Evolutionary conservation across 2,888 invertebrate genomes (phyloP).

Genomic region (Hololepta plana): DNA sequence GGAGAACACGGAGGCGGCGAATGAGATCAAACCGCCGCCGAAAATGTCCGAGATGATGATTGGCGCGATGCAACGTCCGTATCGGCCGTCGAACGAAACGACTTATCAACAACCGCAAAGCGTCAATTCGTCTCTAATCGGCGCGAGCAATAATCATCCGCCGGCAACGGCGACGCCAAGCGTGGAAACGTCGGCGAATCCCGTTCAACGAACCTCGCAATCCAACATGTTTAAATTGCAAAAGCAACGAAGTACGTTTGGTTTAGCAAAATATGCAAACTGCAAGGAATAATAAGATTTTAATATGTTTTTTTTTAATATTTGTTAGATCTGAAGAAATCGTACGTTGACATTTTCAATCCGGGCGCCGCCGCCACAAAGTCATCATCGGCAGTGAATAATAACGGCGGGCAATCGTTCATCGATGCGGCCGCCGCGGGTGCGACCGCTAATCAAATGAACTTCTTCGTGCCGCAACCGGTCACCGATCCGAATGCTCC

Average conservation of each 20-base stretch:
- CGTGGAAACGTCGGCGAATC: constrained; percentile 10
- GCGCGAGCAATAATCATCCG: too few species aligned
- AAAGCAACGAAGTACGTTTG: constrained; percentile 50
- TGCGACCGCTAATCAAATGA: constrained; percentile 18
- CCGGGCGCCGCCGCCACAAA: constrained; percentile 35
- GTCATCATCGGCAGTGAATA: too few species aligned
- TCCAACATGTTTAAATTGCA: constrained; percentile 68
- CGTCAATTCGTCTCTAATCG: constrained; percentile 6
- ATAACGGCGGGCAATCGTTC: constrained; percentile 18
- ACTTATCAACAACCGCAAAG: constrained; percentile 19
- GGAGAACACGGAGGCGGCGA: constrained; percentile 36
- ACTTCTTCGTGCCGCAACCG: constrained; percentile 37
- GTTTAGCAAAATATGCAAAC: neutral
- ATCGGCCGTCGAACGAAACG: too few species aligned
- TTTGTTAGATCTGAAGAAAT: constrained; percentile 54
- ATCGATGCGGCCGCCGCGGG: constrained; percentile 22
- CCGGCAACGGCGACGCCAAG: constrained; percentile 3
- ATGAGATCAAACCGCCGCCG: constrained; percentile 46
- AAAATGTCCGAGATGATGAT: constrained; percentile 40
- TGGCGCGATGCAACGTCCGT: neutral
- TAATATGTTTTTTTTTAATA: constrained; percentile 6
- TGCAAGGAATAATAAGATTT: constrained; percentile 2
- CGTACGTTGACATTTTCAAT: constrained; percentile 83
- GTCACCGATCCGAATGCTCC: constrained; percentile 35
- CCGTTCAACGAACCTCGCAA: constrained; percentile 19